phyloP scores from a whole-genome alignment of 2,888 invertebrate species.

The Cantharis lateralis region DNA sequence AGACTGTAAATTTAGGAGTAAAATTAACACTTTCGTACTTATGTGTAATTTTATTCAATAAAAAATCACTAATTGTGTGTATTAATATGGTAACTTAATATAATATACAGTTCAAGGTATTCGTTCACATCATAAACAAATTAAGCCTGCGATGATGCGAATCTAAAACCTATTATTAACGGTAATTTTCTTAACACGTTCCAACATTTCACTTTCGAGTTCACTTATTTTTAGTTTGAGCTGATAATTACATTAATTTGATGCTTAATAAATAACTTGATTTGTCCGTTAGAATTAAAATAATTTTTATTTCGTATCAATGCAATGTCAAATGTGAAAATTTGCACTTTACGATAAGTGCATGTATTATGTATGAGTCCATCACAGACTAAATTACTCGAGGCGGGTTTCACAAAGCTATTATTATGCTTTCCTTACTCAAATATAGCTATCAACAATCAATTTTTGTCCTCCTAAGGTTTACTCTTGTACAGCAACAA shows the following conservation, averaged over 20 bases:
- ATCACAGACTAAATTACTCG: background rate
- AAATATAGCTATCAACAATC: background rate
- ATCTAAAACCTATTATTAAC: constrained; percentile 1
- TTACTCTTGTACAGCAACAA: too few species aligned
- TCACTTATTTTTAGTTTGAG: background rate
- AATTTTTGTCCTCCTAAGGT: background rate
- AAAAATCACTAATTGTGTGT: background rate
- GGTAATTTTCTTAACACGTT: background rate
- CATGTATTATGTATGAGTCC: background rate
- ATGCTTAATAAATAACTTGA: background rate
- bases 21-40: background rate
- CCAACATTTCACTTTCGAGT: constrained; percentile 1
- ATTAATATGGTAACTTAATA: background rate
- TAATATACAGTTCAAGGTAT: background rate
- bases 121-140: background rate
- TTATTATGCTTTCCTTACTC: background rate
- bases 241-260: background rate
- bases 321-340: background rate
- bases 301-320: background rate
- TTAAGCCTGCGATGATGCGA: background rate
- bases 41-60: background rate
- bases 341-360: background rate
- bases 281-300: background rate
- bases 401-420: background rate
- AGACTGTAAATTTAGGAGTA: background rate